Evolutionary conservation across 2,113 vertebrate species (phyloP), one percentile per base, ranked within the genome.

Genomic region (Passerina amoena): DNA sequence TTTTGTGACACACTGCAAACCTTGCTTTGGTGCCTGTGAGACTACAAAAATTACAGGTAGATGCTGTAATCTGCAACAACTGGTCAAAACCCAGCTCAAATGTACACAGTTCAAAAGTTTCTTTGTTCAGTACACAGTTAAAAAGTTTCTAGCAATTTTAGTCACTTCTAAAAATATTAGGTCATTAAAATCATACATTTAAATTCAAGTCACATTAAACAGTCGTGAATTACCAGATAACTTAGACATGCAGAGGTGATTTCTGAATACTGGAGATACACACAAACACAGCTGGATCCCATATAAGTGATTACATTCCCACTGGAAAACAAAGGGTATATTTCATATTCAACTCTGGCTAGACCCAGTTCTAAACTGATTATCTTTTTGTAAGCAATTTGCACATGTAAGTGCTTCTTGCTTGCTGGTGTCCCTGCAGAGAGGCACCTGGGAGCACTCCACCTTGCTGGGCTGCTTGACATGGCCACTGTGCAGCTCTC

Each of bases 11-110:
- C 37, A 37, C 37, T 60, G 73, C 61, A 87, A 91, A 69, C 79
- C 90, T 94, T 92, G 85, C 92, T 94, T 94, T 61, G 82, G 61
- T 61, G 40, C 31, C 44, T 31, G 35, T 31, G 37, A 78, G 37
- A 69, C 42, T 23, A 12, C 27, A 48, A 11, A 53, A 30, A 16
- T 84, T 68, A 27, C 24, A 75, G 23, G 6, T 31, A 30, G 48
- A 40, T 79, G 23, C 53, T 82, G 14, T 69, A 48, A 85, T 28
- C n/a, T 82, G 57, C 33, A 88, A 60, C 35, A 79, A 15, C 11
- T 14, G n/a, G 65, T 77, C 23, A 69, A 73, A 94, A 72, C 28
- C 23, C 25, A 85, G 65, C 33, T 17, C 37, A 82, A 48, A 64
- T 11, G 2, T 16, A 60, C 31, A 75, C 8, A 61, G 38, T 63